Evolutionary conservation across 2,797 vertebrate species (phyloP), one percentile per base, ranked within the genome.

Genomic region (Furcifer pardalis): DNA sequence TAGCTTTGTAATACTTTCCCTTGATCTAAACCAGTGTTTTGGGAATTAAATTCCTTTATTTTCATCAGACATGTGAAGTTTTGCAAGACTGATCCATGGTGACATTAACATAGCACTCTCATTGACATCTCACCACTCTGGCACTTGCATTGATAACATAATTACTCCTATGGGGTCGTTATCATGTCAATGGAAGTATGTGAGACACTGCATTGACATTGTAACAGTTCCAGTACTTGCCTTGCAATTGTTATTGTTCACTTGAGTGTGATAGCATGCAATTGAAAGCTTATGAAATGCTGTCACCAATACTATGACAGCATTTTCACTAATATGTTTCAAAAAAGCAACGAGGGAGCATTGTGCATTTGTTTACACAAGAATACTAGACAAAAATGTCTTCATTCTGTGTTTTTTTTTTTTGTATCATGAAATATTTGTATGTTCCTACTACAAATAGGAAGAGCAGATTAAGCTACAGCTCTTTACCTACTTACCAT

Each of bases 131-230:
- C 90, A 89, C 62, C 72, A 46, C 84, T 81, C 65, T 86, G 72
- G 40, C 74, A 87, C 85, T 81, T 27, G 23, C 15, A 4, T 0
- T 84, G 89, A 93, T 79, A 81, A 0, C 0, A 35, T 52, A 92
- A 92, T 82, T 84, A 82, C 85, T 92, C 90, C 91, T 79, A 15
- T 60, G 93, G 88, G 92, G 82, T 84, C 63, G 8, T 91, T 90
- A 81, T 65, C 84, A 35, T 76, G 60, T 81, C 23, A 23, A 0
- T 79, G 62, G 65, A 86, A 94, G 86, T 12, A 59, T 69, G 82
- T 84, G 86, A 94, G 90, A 91, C 76, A 90, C 85, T 91, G 93
- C 88, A 91, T 42, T 90, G 94, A 91, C 90, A 92, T 52, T 1
- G 1, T 84, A 92, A 89, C 78, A 89, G 83, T 84, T 88, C 89